phyloP scores from a whole-genome alignment of 1,140 invertebrate genomes.

The Pogonomyrmex barbatus region DNA sequence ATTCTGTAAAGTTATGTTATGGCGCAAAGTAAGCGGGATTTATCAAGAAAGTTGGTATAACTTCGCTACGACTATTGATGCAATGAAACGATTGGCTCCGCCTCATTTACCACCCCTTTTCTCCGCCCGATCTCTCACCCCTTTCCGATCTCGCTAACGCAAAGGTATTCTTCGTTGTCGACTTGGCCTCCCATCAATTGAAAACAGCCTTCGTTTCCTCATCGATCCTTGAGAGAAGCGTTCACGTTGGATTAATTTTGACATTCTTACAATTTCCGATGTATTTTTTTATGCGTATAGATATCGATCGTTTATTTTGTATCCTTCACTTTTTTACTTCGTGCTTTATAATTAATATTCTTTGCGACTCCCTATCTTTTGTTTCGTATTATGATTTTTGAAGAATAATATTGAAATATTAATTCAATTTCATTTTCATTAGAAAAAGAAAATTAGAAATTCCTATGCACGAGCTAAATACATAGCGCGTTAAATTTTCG shows the following conservation, averaged over 20 bases:
- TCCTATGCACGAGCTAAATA: neutral
- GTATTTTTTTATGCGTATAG: neutral
- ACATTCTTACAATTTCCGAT: constrained; percentile 15
- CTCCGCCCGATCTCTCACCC: constrained; percentile 48
- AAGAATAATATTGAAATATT: neutral
- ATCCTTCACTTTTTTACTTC: neutral
- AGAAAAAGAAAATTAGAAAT: constrained; percentile 4
- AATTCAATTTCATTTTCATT: neutral
- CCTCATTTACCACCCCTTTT: constrained; percentile 81
- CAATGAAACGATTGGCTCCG: constrained; percentile 86
- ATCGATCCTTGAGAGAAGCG: constrained; percentile 2
- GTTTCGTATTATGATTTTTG: neutral
- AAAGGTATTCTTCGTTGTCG: constrained; percentile 73
- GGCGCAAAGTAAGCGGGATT: constrained; percentile 86
- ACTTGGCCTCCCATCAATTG: constrained; percentile 63
- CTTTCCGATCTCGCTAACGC: constrained; percentile 59
- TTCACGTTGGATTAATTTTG: constrained; percentile 28
- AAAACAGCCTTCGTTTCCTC: constrained; percentile 48
- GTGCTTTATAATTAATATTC: constrained; percentile 2
- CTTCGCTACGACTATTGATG: constrained; percentile 85
- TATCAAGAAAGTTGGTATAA: constrained; percentile 86
- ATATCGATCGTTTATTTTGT: neutral
- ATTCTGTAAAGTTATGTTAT: constrained; percentile 86
- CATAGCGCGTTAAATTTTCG: neutral
- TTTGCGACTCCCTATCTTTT: neutral